Base-by-base conservation (phyloP, 2,113 vertebrate genomes). In the Rhineura floridana region DNA sequence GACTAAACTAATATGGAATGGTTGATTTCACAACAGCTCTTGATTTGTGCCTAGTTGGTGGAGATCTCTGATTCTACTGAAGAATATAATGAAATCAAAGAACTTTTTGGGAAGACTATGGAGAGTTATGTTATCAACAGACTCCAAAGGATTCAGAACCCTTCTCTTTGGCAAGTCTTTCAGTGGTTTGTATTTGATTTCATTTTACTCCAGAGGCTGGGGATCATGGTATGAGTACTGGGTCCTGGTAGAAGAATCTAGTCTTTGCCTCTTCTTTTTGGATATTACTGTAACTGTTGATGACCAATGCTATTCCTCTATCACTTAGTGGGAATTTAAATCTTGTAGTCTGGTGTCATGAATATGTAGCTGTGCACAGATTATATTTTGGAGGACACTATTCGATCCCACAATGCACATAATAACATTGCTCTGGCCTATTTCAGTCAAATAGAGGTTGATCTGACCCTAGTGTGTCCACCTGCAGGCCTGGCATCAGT, bases 121-220 rank as follows among this genome's bases (percentile, higher is more conserved):
- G 94, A 95, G 52, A 42, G 19, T 13, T 95, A 91, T 48, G 95
- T 4, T 89, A 97, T 99, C 69, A 88, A 87, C 77, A 97, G 85
- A 69, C 95, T 99, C 78, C 94, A 96, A 87, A 98, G 97, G 93
- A 96, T 98, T 90, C 97, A 98, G 94, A 99, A 99, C 76, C 94
- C 93, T 0, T 91, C 95, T 5, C 97, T 99, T 87, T 98, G 97
- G 98, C 94, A 93, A 78, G 42, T 96, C 79, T 99, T 97, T 92
- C 94, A 98, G 55, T 98, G 98, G 99, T 99, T 95, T 42, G 97
- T 96, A 85, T 83, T 89, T 72, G 2, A 65, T 39, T 63, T 78
- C 39, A 77, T 85, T 91, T 86, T 33, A 23, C 83, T 90, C 28
- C 42, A 25, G 2, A 36, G 50, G 48, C 15, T 6, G 42, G 36